Evolutionary conservation across 2,888 invertebrate species (phyloP).

Genomic region (Lordiphosa fenestrarum): DNA sequence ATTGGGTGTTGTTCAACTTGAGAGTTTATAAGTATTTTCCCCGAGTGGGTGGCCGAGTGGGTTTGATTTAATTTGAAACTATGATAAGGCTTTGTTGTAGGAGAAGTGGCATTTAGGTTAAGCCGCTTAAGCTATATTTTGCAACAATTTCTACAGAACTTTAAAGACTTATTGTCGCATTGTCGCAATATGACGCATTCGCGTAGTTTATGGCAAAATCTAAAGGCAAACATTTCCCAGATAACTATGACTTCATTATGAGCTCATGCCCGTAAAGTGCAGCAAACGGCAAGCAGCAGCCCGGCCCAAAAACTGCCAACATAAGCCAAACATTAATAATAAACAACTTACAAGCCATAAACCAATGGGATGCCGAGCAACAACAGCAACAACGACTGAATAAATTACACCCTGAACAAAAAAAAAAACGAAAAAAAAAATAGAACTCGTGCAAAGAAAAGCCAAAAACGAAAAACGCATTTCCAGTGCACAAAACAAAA

Average conservation of each 20-base stretch:
- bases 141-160: too few relatives aligned
- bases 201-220: conserved; percentile 47
- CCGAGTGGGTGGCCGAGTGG: background rate
- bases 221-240: conserved; percentile 11
- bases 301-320: conserved; percentile 35
- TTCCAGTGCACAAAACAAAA: conserved; percentile 22
- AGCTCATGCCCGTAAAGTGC: conserved; percentile 60
- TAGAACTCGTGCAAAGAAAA: conserved; percentile 18
- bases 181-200: conserved; percentile 62
- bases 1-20: conserved; percentile 26
- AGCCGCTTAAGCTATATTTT: too few relatives aligned
- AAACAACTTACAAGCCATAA: conserved; percentile 74
- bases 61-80: conserved; percentile 37
- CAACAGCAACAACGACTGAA: conserved; percentile 39
- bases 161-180: too few relatives aligned
- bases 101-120: conserved; percentile 1
- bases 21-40: conserved; percentile 35
- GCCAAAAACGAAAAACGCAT: conserved; percentile 36
- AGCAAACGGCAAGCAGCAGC: conserved; percentile 16
- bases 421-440: conserved; percentile 18
- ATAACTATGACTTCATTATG: conserved; percentile 64
- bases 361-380: conserved; percentile 63
- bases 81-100: conserved; percentile 13
- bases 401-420: conserved; percentile 49
- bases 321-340: conserved; percentile 71